Percentiles rank a stretch among this genome's conserved stretches.
phyloP scores from a whole-genome alignment of 2,113 vertebrate genomes.

The Chaetura pelagica region DNA sequence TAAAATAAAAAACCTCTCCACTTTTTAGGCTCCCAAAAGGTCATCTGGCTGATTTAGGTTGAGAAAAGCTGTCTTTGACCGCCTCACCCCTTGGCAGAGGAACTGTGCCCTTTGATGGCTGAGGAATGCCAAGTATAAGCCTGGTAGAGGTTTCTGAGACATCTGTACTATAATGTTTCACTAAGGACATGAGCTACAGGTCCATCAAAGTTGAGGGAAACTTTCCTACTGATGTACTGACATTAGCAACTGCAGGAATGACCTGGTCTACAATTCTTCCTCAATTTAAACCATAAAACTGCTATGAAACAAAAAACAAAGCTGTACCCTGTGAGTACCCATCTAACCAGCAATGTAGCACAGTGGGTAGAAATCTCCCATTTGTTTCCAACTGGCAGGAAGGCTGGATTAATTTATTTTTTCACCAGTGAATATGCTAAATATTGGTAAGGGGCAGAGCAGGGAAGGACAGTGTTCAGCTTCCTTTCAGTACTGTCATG shows the following conservation, averaged over 20 bases:
- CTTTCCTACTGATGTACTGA: not conserved
- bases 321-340: not conserved
- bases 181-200: not conserved
- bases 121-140: not conserved
- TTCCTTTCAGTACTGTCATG: not conserved
- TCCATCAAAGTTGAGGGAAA: not conserved
- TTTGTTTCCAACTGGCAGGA: not conserved
- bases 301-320: not conserved
- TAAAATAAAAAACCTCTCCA: accelerated
- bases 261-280: not conserved
- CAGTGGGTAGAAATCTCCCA: not conserved
- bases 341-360: not conserved
- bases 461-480: not conserved
- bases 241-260: not conserved
- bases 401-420: not conserved
- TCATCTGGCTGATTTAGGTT: not conserved
- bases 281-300: not conserved
- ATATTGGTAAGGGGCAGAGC: not conserved
- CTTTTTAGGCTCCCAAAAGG: not conserved
- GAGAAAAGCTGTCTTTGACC: not conserved
- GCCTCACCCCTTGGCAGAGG: not conserved
- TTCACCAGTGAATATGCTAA: not conserved
- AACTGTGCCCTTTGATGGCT: not conserved
- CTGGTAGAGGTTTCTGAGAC: not conserved
- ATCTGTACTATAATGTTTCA: not conserved